Evolutionary conservation across 2,888 invertebrate genomes (phyloP).

Genomic region (Microctonus hyperodae): DNA sequence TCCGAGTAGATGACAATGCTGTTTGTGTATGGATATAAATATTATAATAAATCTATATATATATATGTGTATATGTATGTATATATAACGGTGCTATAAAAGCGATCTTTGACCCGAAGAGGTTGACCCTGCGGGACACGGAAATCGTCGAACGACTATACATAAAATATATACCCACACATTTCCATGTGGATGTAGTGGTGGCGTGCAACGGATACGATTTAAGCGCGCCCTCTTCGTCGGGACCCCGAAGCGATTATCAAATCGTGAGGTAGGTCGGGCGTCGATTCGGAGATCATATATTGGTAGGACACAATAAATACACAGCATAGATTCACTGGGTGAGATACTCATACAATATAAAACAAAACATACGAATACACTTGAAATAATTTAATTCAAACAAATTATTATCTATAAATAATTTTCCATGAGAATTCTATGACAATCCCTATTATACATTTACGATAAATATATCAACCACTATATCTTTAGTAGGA

Average conservation of each 20-base stretch:
- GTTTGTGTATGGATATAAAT: constrained; percentile 23
- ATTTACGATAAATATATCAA: constrained; percentile 34
- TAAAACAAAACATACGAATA: too few relatives aligned
- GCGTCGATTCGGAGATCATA: constrained; percentile 31
- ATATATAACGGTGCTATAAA: constrained; percentile 35
- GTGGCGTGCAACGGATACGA: constrained; percentile 33
- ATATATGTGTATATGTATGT: constrained; percentile 15
- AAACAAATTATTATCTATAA: too few relatives aligned
- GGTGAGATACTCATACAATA: constrained; percentile 31
- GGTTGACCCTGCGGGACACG: constrained; percentile 43
- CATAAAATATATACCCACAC: constrained; percentile 4
- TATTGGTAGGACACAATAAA: constrained; percentile 29
- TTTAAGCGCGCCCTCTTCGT: constrained; percentile 6
- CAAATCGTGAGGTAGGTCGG: constrained; percentile 41
- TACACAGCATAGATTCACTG: constrained; percentile 26
- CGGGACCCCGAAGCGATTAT: constrained; percentile 43
- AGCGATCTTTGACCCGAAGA: constrained; percentile 40
- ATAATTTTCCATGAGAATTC: too few relatives aligned
- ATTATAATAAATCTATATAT: constrained; percentile 14
- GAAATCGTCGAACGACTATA: constrained; percentile 35
- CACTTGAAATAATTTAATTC: too few relatives aligned
- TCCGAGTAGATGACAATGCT: constrained; percentile 20
- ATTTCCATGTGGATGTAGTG: constrained; percentile 32
- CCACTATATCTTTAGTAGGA: too few relatives aligned
- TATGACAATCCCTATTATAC: too few relatives aligned